Percentiles rank a stretch among this genome's conserved stretches.
phyloP scores from a whole-genome alignment of 1,140 invertebrate species.

The Lycorma delicatula region DNA sequence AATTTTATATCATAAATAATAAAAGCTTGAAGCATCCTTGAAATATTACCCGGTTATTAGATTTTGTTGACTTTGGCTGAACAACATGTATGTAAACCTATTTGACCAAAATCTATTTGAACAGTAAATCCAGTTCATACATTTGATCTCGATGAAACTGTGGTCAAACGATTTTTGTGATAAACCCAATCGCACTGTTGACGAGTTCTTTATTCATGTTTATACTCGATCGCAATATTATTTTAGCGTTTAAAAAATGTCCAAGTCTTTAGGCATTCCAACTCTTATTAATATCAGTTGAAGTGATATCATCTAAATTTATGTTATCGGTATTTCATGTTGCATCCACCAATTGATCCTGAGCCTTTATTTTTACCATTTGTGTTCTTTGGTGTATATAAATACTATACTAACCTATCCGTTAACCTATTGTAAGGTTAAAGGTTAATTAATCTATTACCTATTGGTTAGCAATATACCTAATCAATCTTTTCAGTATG shows the following conservation, averaged over 20 bases:
- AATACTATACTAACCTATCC: no score
- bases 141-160: slow-evolving; percentile 26
- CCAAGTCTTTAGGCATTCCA: neutral
- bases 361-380: slow-evolving; percentile 23
- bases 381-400: no score
- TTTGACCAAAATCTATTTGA: slow-evolving; percentile 23
- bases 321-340: neutral
- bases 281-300: slow-evolving; percentile 1
- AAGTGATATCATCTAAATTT: neutral
- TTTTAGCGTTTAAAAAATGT: slow-evolving; percentile 4
- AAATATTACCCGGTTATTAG: no score
- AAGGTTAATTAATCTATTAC: no score
- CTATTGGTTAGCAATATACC: no score
- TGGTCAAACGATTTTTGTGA: neutral
- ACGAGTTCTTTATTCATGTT: neutral
- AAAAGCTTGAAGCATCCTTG: no score
- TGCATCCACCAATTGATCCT: slow-evolving; percentile 22
- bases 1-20: no score
- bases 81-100: slow-evolving; percentile 15
- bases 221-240: neutral
- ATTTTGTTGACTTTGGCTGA: no score
- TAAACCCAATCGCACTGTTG: neutral
- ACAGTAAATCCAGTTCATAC: slow-evolving; percentile 23
- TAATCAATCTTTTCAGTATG: no score
- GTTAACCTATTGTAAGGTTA: no score